Percentiles rank a stretch among this genome's conserved stretches.
These are phyloP conservation scores for Equus przewalskii DNA, from an alignment of 2,113 vertebrate genomes.

Conservation along the genomic window DNA sequence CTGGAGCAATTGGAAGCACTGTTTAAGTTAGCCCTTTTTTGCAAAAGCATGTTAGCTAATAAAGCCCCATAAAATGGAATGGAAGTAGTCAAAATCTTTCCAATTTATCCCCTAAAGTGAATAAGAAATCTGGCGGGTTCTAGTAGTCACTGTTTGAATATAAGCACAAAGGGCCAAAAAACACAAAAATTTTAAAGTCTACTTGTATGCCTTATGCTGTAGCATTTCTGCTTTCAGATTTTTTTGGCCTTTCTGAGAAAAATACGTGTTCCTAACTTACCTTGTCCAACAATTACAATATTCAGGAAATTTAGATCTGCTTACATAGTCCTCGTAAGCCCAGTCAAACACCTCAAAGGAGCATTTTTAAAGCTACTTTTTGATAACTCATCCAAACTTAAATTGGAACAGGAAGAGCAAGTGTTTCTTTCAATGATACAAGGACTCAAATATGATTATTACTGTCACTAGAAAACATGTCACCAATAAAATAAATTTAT, in stretches of 20 bases:
- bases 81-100: background rate
- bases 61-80: background rate
- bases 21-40: background rate
- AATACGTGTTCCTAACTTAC: background rate
- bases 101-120: background rate
- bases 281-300: background rate
- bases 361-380: background rate
- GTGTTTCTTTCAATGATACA: background rate
- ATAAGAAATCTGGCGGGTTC: background rate
- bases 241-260: constrained; percentile 6
- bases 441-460: background rate
- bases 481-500: constrained; percentile 7
- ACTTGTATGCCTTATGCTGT: background rate
- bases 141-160: background rate
- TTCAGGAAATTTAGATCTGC: constrained; percentile 15
- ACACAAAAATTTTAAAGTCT: background rate
- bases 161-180: background rate
- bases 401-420: background rate
- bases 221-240: background rate
- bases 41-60: background rate
- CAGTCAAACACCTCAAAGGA: background rate
- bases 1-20: background rate
- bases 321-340: constrained; percentile 11
- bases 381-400: background rate
- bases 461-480: constrained; percentile 22